These are phyloP conservation scores for Nasonia vitripennis DNA, from an alignment of 1,140 invertebrate genomes.

Conservation along the genomic window DNA sequence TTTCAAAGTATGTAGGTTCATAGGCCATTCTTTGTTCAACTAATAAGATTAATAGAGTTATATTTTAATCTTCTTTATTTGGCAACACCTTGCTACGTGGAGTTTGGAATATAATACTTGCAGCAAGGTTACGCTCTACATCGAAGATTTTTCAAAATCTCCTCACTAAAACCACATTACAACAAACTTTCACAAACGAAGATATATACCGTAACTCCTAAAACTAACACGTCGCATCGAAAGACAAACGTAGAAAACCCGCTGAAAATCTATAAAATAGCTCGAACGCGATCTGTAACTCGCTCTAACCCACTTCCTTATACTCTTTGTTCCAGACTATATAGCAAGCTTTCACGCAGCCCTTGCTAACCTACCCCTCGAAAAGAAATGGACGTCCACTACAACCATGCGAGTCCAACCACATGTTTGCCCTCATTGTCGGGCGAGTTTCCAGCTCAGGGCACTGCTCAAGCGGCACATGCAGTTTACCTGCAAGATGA, in stretches of 20 bases:
- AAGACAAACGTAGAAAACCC: neutral
- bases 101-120: constrained; percentile 53
- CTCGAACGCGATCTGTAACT: neutral
- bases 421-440: constrained; percentile 67
- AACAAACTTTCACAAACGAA: neutral
- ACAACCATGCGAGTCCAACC: neutral
- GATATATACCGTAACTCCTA: neutral
- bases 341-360: neutral
- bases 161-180: neutral
- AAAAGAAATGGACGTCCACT: neutral
- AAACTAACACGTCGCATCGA: neutral
- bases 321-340: constrained; percentile 42
- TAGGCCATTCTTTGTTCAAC: neutral
- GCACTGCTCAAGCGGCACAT: constrained; percentile 71
- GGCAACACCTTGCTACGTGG: constrained; percentile 63
- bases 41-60: neutral
- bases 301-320: neutral
- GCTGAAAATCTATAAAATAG: neutral
- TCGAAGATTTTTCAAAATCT: neutral
- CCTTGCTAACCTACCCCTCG: neutral
- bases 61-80: constrained; percentile 52
- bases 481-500: constrained; percentile 69
- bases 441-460: constrained; percentile 67
- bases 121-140: neutral
- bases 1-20: neutral